Evolutionary conservation across 2,888 invertebrate genomes (phyloP).

Genomic region (Rhingia campestris): DNA sequence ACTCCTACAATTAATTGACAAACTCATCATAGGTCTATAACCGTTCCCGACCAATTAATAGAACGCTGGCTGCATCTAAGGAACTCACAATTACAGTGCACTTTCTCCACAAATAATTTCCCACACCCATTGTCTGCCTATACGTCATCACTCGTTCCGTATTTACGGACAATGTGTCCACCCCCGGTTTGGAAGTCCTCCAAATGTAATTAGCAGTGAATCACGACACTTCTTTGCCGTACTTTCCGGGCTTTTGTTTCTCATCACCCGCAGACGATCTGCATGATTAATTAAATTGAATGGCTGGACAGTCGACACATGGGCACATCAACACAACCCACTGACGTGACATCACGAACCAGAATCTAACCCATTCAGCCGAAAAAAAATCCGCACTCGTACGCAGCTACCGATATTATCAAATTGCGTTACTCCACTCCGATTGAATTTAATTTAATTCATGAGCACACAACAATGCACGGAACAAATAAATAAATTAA

Average conservation of each 20-base stretch:
- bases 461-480: constrained; percentile 60
- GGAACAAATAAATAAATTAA: constrained; percentile 67
- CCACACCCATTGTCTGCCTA: constrained; percentile 51
- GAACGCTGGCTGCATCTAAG: constrained; percentile 27
- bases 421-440: constrained; percentile 69
- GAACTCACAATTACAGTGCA: constrained; percentile 9
- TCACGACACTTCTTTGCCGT: constrained; percentile 29
- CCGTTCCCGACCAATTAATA: constrained; percentile 40
- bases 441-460: constrained; percentile 72
- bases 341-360: constrained; percentile 54
- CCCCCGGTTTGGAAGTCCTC: constrained; percentile 23
- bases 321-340: constrained; percentile 6
- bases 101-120: constrained; percentile 43
- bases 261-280: constrained; percentile 40
- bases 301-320: constrained; percentile 5
- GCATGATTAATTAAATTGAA: constrained; percentile 61
- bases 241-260: constrained; percentile 36
- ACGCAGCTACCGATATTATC: constrained; percentile 67
- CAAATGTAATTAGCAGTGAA: constrained; percentile 24
- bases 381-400: constrained; percentile 33
- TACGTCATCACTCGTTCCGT: constrained; percentile 13
- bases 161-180: neutral
- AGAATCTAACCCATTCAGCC: constrained; percentile 61
- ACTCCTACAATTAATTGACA: constrained; percentile 58
- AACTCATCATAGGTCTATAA: constrained; percentile 27